Evolutionary conservation across 2,888 invertebrate genomes (phyloP).

Genomic region (Watsonalla binaria): DNA sequence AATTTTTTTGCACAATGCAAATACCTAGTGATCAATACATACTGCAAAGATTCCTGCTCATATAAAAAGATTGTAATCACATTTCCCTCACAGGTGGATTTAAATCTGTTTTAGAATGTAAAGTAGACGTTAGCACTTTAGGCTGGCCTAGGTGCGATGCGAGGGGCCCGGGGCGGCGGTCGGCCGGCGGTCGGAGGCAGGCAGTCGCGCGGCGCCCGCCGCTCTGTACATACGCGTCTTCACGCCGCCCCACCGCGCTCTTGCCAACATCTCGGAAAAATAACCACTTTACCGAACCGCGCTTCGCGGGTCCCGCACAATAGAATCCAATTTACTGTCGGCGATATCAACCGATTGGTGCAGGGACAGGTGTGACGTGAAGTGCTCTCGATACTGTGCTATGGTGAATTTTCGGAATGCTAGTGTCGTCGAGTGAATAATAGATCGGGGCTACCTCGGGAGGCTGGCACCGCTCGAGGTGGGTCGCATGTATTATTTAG

Average conservation of each 20-base stretch:
- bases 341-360: constrained; percentile 11
- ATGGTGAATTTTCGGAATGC: constrained; percentile 33
- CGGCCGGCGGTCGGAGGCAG: constrained; percentile 11
- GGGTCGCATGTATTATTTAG: constrained; percentile 36
- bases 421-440: constrained; percentile 45
- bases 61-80: too few species aligned
- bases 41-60: too few species aligned
- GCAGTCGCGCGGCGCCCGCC: constrained; percentile 58
- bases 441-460: constrained; percentile 43
- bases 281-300: constrained; percentile 9
- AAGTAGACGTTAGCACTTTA: too few species aligned
- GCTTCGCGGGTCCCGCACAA: constrained; percentile 8
- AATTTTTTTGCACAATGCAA: too few species aligned
- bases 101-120: too few species aligned
- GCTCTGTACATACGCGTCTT: constrained; percentile 23
- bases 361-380: constrained; percentile 30
- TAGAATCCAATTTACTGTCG: constrained; percentile 7
- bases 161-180: constrained; percentile 7
- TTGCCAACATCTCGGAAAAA: constrained; percentile 7
- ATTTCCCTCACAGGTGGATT: too few species aligned
- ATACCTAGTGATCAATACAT: too few species aligned
- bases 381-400: constrained; percentile 30
- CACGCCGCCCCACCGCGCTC: constrained; percentile 4
- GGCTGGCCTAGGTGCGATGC: constrained; percentile 4
- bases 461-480: constrained; percentile 60